Percentiles rank a stretch among this genome's conserved stretches.
phyloP scores from a whole-genome alignment of 1,140 invertebrate species.

The Zaprionus nigranus region DNA sequence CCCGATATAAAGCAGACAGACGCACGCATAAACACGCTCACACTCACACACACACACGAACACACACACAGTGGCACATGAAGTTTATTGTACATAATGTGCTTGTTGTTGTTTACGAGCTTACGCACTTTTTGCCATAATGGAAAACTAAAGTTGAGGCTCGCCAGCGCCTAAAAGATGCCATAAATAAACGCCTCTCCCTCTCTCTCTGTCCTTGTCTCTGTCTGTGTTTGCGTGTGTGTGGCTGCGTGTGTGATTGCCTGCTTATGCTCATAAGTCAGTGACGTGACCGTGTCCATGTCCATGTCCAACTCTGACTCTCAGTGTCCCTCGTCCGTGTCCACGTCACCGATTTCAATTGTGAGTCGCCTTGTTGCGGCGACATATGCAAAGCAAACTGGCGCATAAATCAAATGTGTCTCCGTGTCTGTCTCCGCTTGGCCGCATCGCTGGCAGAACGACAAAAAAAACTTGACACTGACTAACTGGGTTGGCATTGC shows the following conservation, averaged over 20 bases:
- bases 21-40: background rate
- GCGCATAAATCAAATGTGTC: slow-evolving; percentile 61
- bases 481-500: slow-evolving; percentile 55
- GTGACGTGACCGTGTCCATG: slow-evolving; percentile 21
- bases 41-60: slow-evolving; percentile 7
- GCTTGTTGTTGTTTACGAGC: slow-evolving; percentile 61
- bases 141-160: slow-evolving; percentile 47
- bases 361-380: slow-evolving; percentile 4
- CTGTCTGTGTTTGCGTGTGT: background rate
- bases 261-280: slow-evolving; percentile 36
- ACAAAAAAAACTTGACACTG: slow-evolving; percentile 64
- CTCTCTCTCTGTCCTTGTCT: slow-evolving; percentile 11
- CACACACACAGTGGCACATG: background rate
- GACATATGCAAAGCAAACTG: slow-evolving; percentile 64
- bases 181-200: slow-evolving; percentile 63
- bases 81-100: slow-evolving; percentile 53
- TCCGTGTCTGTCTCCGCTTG: background rate
- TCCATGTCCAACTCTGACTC: slow-evolving; percentile 10
- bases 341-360: slow-evolving; percentile 33
- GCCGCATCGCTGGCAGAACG: slow-evolving; percentile 18
- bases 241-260: slow-evolving; percentile 5
- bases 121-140: slow-evolving; percentile 52
- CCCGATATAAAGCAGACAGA: background rate
- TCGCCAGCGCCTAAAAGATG: slow-evolving; percentile 33
- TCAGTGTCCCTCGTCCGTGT: slow-evolving; percentile 17